Base-by-base conservation (phyloP, 2,797 vertebrate genomes). In the Pygocentrus nattereri region DNA sequence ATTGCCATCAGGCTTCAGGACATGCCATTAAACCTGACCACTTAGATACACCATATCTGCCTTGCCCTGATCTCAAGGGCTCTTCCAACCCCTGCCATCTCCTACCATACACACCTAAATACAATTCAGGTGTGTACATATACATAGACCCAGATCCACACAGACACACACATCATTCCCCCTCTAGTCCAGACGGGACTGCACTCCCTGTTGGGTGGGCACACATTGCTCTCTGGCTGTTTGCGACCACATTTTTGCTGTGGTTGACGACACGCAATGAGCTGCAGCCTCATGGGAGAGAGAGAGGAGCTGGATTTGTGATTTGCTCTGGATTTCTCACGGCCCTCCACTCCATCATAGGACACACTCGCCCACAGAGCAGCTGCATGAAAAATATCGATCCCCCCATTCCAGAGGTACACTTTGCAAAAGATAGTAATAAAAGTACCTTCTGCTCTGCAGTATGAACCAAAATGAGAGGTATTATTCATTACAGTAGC, bases 251-350 rank as follows among this genome's bases (percentile, higher is more conserved):
- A 97, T 96, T 96, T 97, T 95, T 96, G 96, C 97, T 97, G 98
- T 94, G 98, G 98, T 99, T 99, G 98, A 99, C 96, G 95, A 97
- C 97, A 96, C 96, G 95, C 96, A 97, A 95, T 96, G 97, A 94
- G 97, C 96, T 96, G 91, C 95, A 93, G 96, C 96, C 97, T 97
- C 93, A 94, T 96, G 96, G 93, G 95, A 95, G 92, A 94, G 79
- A 76, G 16, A 21, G 69, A 67, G 34, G 78, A 83, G 82, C 73
- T 84, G 84, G 86, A 82, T 85, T 82, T 78, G 79, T 72, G 75
- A 75, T 85, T 85, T 84, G 82, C 76, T 85, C 76, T 78, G 79
- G 79, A 87, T 83, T 79, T 71, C 76, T 76, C 59, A 6, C 70
- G 65, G 76, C 71, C 81, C 71, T 85, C 59, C 78, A 83, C 81